Evolutionary conservation across 2,797 vertebrate species (phyloP).

Genomic region (Odontamblyopus rebecca): DNA sequence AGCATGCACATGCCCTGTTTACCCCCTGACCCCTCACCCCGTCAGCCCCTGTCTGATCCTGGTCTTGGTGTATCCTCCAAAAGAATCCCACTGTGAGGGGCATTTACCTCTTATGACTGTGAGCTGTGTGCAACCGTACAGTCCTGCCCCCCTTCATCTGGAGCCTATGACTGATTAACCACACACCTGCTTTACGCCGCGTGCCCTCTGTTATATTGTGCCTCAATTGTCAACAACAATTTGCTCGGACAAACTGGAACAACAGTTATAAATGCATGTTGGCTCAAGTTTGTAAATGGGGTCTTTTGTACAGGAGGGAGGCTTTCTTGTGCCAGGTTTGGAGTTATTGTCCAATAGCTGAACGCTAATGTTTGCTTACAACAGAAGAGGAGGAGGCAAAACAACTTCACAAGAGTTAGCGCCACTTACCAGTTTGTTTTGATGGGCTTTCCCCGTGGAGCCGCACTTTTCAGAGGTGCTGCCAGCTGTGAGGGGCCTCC

Average conservation of each 20-base stretch:
- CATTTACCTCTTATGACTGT: slow-evolving; percentile 29
- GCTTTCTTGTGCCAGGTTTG: slow-evolving; percentile 39
- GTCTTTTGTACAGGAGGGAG: slow-evolving; percentile 49
- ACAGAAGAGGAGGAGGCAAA: slow-evolving; percentile 40
- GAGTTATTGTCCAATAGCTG: slow-evolving; percentile 45
- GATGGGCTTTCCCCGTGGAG: slow-evolving; percentile 82
- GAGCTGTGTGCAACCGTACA: slow-evolving; percentile 51
- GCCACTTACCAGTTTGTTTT: slow-evolving; percentile 80
- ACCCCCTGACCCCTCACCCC: slow-evolving; percentile 54
- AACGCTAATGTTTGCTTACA: slow-evolving; percentile 56
- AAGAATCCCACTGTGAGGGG: slow-evolving; percentile 52
- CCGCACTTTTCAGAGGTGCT: slow-evolving; percentile 82
- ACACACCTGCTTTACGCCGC: slow-evolving; percentile 77
- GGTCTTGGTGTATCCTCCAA: slow-evolving; percentile 56
- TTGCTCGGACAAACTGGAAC: slow-evolving; percentile 60
- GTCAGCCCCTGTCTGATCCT: slow-evolving; percentile 46
- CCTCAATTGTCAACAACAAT: slow-evolving; percentile 72
- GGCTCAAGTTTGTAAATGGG: slow-evolving; percentile 57
- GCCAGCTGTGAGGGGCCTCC: slow-evolving; percentile 83
- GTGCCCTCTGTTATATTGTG: slow-evolving; percentile 66
- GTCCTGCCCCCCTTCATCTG: slow-evolving; percentile 33
- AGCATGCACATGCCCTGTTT: slow-evolving; percentile 54
- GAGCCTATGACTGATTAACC: slow-evolving; percentile 73
- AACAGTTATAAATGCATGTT: slow-evolving; percentile 69
- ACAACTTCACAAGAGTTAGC: slow-evolving; percentile 18